A percentile compares a stretch with the other conserved stretches of the same genome.
phyloP scores from a whole-genome alignment of 2,888 invertebrate genomes.

The Blomia tropicalis region DNA sequence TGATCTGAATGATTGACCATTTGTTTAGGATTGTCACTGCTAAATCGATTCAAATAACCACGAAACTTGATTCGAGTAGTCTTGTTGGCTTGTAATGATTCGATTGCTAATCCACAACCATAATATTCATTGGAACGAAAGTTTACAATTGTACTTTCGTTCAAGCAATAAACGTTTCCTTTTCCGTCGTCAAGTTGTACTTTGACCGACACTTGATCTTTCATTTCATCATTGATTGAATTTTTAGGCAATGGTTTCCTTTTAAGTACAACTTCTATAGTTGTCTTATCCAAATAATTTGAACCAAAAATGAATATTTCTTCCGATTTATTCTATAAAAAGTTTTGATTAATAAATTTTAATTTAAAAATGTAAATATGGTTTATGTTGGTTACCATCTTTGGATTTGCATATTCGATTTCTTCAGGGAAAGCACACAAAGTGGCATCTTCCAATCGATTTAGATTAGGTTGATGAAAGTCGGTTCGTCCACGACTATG shows the following conservation, averaged over 20 bases:
- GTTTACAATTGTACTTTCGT: not conserved
- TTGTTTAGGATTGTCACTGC: not conserved
- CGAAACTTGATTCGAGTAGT: constrained; percentile 14
- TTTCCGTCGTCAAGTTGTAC: constrained; percentile 8
- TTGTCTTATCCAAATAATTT: constrained; percentile 8
- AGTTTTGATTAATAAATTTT: not conserved
- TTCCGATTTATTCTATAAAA: constrained; percentile 9
- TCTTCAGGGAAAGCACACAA: not conserved
- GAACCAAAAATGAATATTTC: not conserved
- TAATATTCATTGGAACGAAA: not conserved
- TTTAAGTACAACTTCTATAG: not conserved
- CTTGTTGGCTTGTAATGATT: constrained; percentile 3
- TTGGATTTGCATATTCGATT: not conserved
- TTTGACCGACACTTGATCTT: not conserved
- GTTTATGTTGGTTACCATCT: not conserved
- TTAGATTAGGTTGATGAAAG: too few relatives aligned
- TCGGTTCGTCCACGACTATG: too few relatives aligned
- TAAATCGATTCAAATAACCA: constrained; percentile 1
- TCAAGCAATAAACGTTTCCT: not conserved
- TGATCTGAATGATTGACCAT: too few relatives aligned
- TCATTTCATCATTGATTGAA: too few relatives aligned
- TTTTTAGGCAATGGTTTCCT: not conserved
- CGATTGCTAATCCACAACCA: not conserved
- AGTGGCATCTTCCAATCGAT: too few relatives aligned
- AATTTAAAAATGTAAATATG: too few relatives aligned